Conservation (phyloP, 1,140 invertebrate species). For the Heliconius himera region DNA sequence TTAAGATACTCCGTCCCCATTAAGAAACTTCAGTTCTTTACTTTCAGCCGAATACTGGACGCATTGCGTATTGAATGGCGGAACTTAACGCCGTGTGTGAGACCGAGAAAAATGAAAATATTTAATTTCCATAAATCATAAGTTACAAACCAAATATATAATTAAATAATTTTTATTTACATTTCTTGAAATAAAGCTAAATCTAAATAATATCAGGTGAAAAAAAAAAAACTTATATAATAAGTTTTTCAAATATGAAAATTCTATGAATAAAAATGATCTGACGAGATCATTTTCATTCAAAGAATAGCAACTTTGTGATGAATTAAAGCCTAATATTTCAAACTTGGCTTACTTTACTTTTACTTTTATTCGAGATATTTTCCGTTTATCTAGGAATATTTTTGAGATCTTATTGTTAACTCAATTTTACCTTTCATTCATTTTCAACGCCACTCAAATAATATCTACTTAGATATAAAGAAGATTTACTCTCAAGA, state of each 20-base stretch:
- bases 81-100: background rate
- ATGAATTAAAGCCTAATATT: slow-evolving; percentile 18
- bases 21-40: no score
- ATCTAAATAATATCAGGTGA: no score
- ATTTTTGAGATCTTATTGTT: background rate
- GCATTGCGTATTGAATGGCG: background rate
- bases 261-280: background rate
- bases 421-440: background rate
- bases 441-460: background rate
- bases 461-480: background rate
- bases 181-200: no score
- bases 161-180: no score
- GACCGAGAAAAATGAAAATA: no score
- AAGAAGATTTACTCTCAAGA: no score
- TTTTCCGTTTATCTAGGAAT: background rate
- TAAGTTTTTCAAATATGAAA: no score
- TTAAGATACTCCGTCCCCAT: background rate
- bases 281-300: background rate
- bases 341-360: slow-evolving; percentile 6
- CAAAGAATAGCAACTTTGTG: slow-evolving; percentile 20
- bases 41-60: no score
- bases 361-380: background rate
- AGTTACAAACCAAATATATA: no score
- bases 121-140: no score
- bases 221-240: no score